Conservation (phyloP, 2,888 invertebrate species). For the Andrena flavipes region DNA sequence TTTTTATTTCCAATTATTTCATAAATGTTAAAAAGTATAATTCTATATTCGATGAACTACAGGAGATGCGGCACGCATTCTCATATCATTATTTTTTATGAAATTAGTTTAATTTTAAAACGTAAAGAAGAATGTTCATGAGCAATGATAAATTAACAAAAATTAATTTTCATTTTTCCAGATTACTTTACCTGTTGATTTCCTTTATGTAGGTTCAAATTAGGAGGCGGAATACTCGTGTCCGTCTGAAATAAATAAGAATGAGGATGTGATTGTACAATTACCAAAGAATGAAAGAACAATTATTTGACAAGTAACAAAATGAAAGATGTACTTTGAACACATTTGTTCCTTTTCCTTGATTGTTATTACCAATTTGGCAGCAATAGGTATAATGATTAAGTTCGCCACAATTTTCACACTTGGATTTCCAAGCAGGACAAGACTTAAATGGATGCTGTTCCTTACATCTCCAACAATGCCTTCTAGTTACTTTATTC, state of each 20-base stretch:
- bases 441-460: conserved; percentile 56
- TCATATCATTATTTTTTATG: neutral
- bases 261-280: conserved; percentile 5
- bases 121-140: neutral
- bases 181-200: neutral
- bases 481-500: neutral
- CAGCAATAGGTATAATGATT: conserved; percentile 56
- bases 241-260: neutral
- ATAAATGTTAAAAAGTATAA: neutral
- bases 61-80: too few species aligned
- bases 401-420: conserved; percentile 53
- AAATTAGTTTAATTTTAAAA: neutral
- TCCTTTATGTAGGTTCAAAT: neutral
- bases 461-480: conserved; percentile 59
- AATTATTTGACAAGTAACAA: neutral
- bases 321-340: neutral
- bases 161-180: neutral
- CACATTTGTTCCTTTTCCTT: neutral
- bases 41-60: neutral
- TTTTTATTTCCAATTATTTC: neutral
- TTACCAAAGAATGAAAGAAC: neutral
- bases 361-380: too few species aligned
- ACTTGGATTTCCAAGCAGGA: conserved; percentile 64
- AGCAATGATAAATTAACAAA: neutral
- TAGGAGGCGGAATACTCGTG: neutral